These are phyloP conservation scores for Nemotelus nigrinus DNA, from an alignment of 2,888 invertebrate species.

Conservation along the genomic window DNA sequence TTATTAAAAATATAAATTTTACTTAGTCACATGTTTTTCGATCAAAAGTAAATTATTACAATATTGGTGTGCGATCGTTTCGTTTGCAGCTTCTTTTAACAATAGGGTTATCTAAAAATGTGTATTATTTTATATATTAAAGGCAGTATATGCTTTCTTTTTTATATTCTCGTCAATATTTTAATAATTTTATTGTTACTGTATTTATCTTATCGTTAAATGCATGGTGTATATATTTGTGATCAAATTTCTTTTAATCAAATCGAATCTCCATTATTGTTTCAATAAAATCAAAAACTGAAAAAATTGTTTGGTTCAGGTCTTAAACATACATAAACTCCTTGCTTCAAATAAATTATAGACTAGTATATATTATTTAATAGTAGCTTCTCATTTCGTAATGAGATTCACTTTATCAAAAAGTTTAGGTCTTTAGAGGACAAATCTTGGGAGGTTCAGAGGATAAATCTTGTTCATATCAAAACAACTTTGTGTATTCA, in stretches of 20 bases:
- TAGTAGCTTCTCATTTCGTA: constrained; percentile 29
- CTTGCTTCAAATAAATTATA: constrained; percentile 38
- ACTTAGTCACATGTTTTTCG: constrained; percentile 25
- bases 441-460: constrained; percentile 16
- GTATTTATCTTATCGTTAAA: constrained; percentile 31
- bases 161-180: constrained; percentile 3
- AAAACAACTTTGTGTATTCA: constrained; percentile 24
- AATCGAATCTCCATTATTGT: constrained; percentile 9
- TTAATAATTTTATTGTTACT: constrained; percentile 19
- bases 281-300: not conserved
- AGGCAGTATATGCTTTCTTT: constrained; percentile 33
- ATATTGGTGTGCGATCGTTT: constrained; percentile 32
- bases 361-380: constrained; percentile 34
- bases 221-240: constrained; percentile 24
- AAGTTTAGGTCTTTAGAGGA: constrained; percentile 21
- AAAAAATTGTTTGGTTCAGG: not conserved
- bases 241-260: constrained; percentile 8
- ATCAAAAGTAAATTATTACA: constrained; percentile 30
- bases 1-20: constrained; percentile 39
- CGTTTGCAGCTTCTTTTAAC: constrained; percentile 14
- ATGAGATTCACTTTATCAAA: constrained; percentile 29
- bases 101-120: constrained; percentile 30
- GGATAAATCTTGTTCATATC: constrained; percentile 7
- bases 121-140: constrained; percentile 32
- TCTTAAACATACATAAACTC: constrained; percentile 24